phyloP scores from a whole-genome alignment of 2,888 invertebrate species.

The Oscheius myriophilus region DNA sequence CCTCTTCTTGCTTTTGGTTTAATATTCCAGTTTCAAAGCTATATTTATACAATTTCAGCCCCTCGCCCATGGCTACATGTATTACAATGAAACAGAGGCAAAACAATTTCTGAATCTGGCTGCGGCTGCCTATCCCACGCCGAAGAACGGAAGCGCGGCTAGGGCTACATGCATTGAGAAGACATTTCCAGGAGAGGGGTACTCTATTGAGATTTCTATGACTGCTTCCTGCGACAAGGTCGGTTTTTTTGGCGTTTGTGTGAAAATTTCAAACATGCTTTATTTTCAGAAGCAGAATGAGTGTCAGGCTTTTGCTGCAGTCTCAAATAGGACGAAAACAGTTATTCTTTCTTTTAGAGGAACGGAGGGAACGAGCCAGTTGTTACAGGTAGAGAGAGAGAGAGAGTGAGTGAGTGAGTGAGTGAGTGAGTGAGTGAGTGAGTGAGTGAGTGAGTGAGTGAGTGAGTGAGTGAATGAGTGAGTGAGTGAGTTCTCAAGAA shows the following conservation, averaged over 20 bases:
- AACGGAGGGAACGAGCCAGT: constrained; percentile 44
- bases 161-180: constrained; percentile 42
- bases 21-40: too few species aligned
- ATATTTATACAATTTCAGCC: constrained; percentile 2
- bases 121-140: constrained; percentile 49
- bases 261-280: too few species aligned
- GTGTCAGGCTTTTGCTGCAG: constrained; percentile 46
- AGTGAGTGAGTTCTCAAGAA: too few species aligned
- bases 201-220: constrained; percentile 41
- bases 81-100: constrained; percentile 50
- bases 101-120: constrained; percentile 47
- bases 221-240: constrained; percentile 54
- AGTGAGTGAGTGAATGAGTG: too few species aligned
- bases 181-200: constrained; percentile 41
- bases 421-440: too few species aligned
- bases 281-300: constrained; percentile 45
- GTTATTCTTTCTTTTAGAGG: constrained; percentile 48
- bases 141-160: constrained; percentile 3
- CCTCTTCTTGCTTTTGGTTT: constrained; percentile 3
- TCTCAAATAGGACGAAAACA: constrained; percentile 39
- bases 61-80: not conserved
- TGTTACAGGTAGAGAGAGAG: constrained; percentile 26
- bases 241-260: not conserved
- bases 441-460: too few species aligned
- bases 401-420: too few species aligned